Conservation (phyloP, 2,888 invertebrate genomes). For the Pelosia muscerda region DNA sequence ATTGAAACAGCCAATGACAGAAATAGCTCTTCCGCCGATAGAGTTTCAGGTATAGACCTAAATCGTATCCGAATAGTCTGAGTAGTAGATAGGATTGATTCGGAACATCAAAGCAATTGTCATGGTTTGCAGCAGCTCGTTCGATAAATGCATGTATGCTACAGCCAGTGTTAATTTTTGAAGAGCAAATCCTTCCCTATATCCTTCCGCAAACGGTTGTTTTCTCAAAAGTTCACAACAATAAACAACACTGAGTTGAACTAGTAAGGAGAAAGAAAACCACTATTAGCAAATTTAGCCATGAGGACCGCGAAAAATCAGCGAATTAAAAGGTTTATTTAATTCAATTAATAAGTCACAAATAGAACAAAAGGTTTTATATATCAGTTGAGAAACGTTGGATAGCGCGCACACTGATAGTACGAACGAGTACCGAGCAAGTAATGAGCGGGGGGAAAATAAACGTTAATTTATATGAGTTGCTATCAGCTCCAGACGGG, state of each 20-base stretch:
- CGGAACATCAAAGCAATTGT: conserved; percentile 84
- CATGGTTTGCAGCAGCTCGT: conserved; percentile 81
- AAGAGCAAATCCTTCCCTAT: conserved; percentile 41
- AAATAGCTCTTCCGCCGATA: conserved; percentile 62
- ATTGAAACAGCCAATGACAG: conserved; percentile 83
- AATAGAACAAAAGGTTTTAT: conserved; percentile 34
- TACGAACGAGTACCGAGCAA: conserved; percentile 58
- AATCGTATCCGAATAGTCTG: conserved; percentile 90
- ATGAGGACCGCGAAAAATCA: conserved; percentile 63
- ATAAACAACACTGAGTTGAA: conserved; percentile 54
- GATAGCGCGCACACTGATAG: conserved; percentile 54
- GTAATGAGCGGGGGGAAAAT: conserved; percentile 53
- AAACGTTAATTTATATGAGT: conserved; percentile 72
- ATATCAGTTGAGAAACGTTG: conserved; percentile 15
- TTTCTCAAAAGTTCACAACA: conserved; percentile 42
- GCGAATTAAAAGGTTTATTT: conserved; percentile 16
- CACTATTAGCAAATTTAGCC: conserved; percentile 81
- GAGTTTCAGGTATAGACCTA: conserved; percentile 69
- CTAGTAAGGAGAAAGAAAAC: conserved; percentile 79
- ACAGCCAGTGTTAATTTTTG: conserved; percentile 70
- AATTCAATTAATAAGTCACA: conserved; percentile 1
- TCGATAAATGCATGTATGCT: conserved; percentile 82
- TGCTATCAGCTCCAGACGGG: conserved; percentile 74
- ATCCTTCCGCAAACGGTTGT: conserved; percentile 36
- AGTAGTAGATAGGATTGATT: conserved; percentile 89